Base-by-base conservation (phyloP, 2,888 invertebrate species). In the Pachymerium ferrugineum region DNA sequence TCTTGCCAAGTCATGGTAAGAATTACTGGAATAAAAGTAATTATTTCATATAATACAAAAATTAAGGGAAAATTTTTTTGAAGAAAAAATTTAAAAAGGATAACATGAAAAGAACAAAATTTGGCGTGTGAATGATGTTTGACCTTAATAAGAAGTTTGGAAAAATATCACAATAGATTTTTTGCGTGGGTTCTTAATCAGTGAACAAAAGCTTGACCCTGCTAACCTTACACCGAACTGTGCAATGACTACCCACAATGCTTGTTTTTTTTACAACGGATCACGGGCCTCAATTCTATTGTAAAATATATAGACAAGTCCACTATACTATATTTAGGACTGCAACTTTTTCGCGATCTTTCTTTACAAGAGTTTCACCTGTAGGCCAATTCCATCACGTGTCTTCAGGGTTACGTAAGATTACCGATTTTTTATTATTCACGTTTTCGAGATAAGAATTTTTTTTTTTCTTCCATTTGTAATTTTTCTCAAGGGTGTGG, bases 151-250 rank as follows among this genome's bases (percentile, higher is more conserved):
- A 8, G 5, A 25, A 25, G 62, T 62, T 62, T 6, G 25, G 28
- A 62, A 62, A 62, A 62, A 62, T 28, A n/a, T 25, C 62, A 62
- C 62, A 62, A 62, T 62, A 62, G 62, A 62, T 1, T 54, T 54
- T n/a, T 62, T 62, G 62, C 62, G 62, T 62, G 62, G 62, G 62
- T 62, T 62, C 10, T 62, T 62, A 62, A 62, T 62, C 62, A 62
- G 12, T 62, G 62, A 62, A 62, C 62, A 62, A 62, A 38, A 62
- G 62, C 62, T n/a, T 54, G 19, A 54, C 47, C 47, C 47, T 28
- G 1, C 14, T 62, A 62, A 62, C 62, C 62, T 62, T 62, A 28
- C 25, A 62, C 62, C 28, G 28, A 54, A 54, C 12, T 62, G 62
- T 25, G 62, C 8, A 62, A 62, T 62, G 62, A 25, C 62, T 62